Conservation (phyloP, 2,113 vertebrate species). For the Bettongia penicillata region DNA sequence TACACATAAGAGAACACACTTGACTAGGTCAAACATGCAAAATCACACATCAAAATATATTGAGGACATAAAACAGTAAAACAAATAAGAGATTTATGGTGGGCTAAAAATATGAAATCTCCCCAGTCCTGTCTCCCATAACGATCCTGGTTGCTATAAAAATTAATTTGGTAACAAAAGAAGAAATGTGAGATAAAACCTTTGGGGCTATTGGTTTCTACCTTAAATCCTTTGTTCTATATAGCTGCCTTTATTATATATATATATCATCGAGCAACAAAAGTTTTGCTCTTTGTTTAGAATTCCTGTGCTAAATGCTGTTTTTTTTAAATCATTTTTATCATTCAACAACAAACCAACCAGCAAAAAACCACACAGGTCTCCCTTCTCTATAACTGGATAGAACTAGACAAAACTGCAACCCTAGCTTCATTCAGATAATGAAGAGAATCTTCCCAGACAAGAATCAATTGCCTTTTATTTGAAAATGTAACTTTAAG, state of each 20-base stretch:
- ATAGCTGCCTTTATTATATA: neutral
- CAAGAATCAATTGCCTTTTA: neutral
- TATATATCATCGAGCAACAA: neutral
- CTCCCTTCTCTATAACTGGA: neutral
- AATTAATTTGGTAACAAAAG: neutral
- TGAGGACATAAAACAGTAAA: neutral
- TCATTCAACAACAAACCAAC: too few species aligned
- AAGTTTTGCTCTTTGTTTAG: neutral
- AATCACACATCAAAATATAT: neutral
- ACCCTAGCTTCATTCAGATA: neutral
- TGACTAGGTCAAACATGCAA: neutral
- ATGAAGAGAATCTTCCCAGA: neutral
- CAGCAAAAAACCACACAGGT: neutral
- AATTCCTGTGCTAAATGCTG: neutral
- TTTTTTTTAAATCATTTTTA: too few species aligned
- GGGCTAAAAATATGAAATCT: too few species aligned
- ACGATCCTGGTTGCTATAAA: too few species aligned
- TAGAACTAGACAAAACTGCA: neutral
- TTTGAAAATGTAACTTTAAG: neutral
- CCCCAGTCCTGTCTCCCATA: too few species aligned
- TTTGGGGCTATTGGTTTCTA: neutral
- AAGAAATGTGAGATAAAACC: neutral
- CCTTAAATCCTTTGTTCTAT: neutral
- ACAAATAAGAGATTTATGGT: neutral
- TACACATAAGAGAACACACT: neutral